Conservation (phyloP, 2,888 invertebrate genomes). For the Melanotus villosus region DNA sequence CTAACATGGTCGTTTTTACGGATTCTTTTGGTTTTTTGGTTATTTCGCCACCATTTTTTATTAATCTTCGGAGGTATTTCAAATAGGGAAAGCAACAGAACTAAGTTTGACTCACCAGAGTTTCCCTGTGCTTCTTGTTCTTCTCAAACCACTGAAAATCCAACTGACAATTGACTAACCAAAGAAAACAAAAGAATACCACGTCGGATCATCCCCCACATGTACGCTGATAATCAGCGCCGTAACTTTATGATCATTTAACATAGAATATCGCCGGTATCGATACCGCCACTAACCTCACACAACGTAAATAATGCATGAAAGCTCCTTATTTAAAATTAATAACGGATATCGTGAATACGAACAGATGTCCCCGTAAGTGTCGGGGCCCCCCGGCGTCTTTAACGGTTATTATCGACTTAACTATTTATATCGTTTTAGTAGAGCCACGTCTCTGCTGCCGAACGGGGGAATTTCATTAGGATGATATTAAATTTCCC, state of each 20-base stretch:
- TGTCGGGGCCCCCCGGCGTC: not conserved
- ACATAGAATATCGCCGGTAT: not conserved
- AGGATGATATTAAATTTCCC: not conserved
- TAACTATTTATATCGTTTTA: slow-evolving; percentile 1
- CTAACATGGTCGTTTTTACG: too few relatives aligned
- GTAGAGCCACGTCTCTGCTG: slow-evolving; percentile 6
- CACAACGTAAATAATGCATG: slow-evolving; percentile 21
- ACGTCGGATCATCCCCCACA: not conserved
- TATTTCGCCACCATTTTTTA: too few relatives aligned
- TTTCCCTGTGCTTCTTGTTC: too few relatives aligned
- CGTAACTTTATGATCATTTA: slow-evolving; percentile 9
- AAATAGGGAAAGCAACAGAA: too few relatives aligned
- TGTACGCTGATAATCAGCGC: not conserved
- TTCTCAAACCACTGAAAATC: too few relatives aligned
- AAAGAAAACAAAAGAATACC: too few relatives aligned
- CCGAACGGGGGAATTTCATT: not conserved
- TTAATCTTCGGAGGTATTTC: too few relatives aligned
- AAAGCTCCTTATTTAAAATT: slow-evolving; percentile 9
- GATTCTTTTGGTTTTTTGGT: too few relatives aligned
- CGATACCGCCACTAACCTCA: slow-evolving; percentile 4
- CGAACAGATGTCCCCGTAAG: slow-evolving; percentile 11
- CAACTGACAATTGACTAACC: too few relatives aligned
- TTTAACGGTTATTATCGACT: slow-evolving; percentile 17
- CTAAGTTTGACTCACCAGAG: too few relatives aligned
- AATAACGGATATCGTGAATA: slow-evolving; percentile 9